These are phyloP conservation scores for Nycticebus coucang DNA, from an alignment of 2,113 vertebrate genomes.

Conservation along the genomic window DNA sequence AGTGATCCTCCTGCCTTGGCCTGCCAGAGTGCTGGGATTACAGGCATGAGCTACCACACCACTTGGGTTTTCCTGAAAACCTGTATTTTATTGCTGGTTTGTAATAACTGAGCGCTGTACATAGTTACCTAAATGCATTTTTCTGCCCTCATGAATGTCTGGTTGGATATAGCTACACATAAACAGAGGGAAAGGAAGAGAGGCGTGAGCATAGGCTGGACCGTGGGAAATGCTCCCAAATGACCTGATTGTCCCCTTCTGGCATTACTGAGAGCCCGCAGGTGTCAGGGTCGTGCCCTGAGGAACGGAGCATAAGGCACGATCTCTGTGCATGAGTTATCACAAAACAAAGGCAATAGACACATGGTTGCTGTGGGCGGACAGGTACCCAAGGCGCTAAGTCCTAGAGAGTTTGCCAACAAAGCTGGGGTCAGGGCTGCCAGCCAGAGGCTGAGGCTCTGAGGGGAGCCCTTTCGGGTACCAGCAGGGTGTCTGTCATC, in stretches of 20 bases:
- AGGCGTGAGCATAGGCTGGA: fast-evolving
- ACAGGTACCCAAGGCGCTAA: no score
- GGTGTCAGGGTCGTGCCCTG: fast-evolving
- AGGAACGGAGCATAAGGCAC: fast-evolving
- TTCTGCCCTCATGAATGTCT: no score
- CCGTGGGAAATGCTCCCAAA: fast-evolving
- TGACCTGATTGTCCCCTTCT: no score
- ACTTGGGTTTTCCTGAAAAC: not conserved
- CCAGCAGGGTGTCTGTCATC: fast-evolving
- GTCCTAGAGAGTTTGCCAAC: no score
- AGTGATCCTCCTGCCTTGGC: no score
- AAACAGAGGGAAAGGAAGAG: not conserved
- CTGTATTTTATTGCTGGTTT: not conserved
- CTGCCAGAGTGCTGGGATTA: no score
- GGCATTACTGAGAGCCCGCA: fast-evolving
- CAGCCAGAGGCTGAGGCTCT: not conserved
- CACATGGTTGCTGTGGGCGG: fast-evolving
- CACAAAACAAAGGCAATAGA: not conserved
- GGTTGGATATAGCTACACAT: fast-evolving
- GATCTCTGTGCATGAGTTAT: not conserved
- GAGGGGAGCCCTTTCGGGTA: fast-evolving
- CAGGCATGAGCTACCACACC: no score
- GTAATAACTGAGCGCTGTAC: not conserved
- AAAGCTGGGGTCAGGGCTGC: fast-evolving
- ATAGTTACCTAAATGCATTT: fast-evolving